A percentile compares a stretch with the other conserved stretches of the same genome.
These are phyloP conservation scores for Zingel zingel DNA, from an alignment of 2,113 vertebrate genomes.

Conservation along the genomic window DNA sequence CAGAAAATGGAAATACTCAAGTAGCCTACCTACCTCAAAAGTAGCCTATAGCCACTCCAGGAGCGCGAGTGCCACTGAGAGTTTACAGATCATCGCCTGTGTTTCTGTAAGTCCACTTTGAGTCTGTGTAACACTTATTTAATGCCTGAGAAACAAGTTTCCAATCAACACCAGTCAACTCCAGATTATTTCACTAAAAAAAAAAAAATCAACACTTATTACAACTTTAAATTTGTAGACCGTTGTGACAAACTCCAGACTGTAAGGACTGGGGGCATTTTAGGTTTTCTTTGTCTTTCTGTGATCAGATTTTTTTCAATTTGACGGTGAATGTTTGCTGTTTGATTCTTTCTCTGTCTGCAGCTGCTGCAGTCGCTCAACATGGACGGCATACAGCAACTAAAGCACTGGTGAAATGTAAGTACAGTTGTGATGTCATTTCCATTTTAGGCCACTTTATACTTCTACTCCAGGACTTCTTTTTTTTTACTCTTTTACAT, in stretches of 20 bases:
- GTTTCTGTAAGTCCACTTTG: neutral
- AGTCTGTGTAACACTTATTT: neutral
- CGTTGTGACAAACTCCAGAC: neutral
- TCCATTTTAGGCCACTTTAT: neutral
- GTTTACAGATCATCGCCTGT: conserved; percentile 1
- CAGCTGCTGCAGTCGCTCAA: conserved; percentile 9
- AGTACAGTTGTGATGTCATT: neutral
- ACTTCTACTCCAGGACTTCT: neutral
- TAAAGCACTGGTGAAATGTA: neutral
- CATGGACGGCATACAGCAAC: neutral
- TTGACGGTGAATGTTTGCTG: neutral
- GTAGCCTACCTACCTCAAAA: no score
- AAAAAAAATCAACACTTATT: neutral
- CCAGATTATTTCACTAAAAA: neutral
- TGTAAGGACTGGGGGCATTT: neutral
- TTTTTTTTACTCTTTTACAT: neutral
- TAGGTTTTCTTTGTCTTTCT: neutral
- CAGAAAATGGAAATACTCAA: neutral
- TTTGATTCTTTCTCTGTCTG: neutral
- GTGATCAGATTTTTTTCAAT: neutral
- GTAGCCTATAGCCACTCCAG: no score
- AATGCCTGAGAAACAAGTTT: neutral
- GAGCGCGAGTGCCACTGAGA: neutral
- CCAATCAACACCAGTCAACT: neutral
- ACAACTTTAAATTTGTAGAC: neutral